Evolutionary conservation across 2,888 invertebrate genomes (phyloP).

Genomic region (Lasioglossum leucozonium): DNA sequence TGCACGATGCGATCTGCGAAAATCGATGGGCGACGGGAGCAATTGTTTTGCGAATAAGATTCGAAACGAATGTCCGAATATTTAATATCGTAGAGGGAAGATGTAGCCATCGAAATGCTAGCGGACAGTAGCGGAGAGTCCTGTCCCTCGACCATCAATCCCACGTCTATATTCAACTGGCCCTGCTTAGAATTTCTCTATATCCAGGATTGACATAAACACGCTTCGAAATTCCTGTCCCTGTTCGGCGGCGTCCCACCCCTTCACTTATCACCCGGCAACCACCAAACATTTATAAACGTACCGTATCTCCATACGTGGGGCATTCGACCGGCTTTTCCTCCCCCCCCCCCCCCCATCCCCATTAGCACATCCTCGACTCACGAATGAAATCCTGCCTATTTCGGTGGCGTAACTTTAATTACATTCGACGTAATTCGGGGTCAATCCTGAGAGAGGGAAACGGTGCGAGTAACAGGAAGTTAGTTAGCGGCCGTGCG

Average conservation of each 20-base stretch:
- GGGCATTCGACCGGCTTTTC: conserved; percentile 1
- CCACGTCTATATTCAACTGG: not conserved
- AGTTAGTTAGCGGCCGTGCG: conserved; percentile 51
- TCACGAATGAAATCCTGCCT: conserved; percentile 20
- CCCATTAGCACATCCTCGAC: conserved; percentile 4
- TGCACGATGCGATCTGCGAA: not conserved
- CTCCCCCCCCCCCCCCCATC: too few relatives aligned
- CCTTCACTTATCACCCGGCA: not conserved
- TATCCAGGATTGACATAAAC: not conserved
- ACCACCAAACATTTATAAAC: conserved; percentile 10
- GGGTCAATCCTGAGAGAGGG: conserved; percentile 39
- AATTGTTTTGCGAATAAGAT: not conserved
- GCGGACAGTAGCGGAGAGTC: not conserved
- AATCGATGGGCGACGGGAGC: not conserved
- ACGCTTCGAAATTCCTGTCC: not conserved
- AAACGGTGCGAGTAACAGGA: conserved; percentile 58
- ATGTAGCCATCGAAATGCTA: not conserved
- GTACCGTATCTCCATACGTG: not conserved
- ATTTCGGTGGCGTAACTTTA: conserved; percentile 22
- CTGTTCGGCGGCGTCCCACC: not conserved
- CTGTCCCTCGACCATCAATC: not conserved
- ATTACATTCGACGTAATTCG: conserved; percentile 25
- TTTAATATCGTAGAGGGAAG: not conserved
- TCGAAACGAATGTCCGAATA: not conserved
- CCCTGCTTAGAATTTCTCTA: not conserved